These are phyloP conservation scores for Sitophilus oryzae DNA, from an alignment of 1,140 invertebrate species.

Conservation along the genomic window DNA sequence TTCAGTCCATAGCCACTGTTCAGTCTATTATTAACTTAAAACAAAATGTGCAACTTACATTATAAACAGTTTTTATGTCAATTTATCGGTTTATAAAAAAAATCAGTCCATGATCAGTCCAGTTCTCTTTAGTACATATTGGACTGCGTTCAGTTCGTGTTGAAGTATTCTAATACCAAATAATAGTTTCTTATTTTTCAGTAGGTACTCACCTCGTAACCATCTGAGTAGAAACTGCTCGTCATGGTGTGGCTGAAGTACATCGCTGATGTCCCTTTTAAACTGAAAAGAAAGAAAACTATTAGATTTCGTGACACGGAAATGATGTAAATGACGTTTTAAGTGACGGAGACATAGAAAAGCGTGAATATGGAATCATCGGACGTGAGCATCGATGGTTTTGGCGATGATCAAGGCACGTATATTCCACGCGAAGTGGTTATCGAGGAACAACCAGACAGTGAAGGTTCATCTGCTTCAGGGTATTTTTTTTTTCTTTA, in stretches of 20 bases:
- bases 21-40: too few relatives aligned
- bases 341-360: neutral
- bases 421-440: slow-evolving; percentile 37
- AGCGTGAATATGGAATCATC: slow-evolving; percentile 2
- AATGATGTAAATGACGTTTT: neutral
- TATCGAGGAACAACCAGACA: slow-evolving; percentile 39
- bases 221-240: slow-evolving; percentile 74
- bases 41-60: too few relatives aligned
- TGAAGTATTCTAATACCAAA: too few relatives aligned
- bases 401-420: slow-evolving; percentile 13
- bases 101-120: too few relatives aligned
- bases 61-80: too few relatives aligned
- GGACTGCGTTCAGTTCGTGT: too few relatives aligned
- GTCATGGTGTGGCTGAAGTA: slow-evolving; percentile 64
- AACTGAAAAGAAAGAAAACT: slow-evolving; percentile 56
- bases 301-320: neutral
- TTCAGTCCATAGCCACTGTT: too few relatives aligned
- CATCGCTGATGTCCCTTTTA: slow-evolving; percentile 58
- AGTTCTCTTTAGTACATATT: too few relatives aligned
- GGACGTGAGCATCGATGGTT: slow-evolving; percentile 10
- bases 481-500: slow-evolving; percentile 32
- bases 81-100: too few relatives aligned
- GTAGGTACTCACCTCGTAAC: slow-evolving; percentile 65
- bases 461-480: slow-evolving; percentile 35
- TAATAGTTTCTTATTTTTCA: neutral